phyloP scores from a whole-genome alignment of 1,140 invertebrate species.

The Drosophila kepulauana region DNA sequence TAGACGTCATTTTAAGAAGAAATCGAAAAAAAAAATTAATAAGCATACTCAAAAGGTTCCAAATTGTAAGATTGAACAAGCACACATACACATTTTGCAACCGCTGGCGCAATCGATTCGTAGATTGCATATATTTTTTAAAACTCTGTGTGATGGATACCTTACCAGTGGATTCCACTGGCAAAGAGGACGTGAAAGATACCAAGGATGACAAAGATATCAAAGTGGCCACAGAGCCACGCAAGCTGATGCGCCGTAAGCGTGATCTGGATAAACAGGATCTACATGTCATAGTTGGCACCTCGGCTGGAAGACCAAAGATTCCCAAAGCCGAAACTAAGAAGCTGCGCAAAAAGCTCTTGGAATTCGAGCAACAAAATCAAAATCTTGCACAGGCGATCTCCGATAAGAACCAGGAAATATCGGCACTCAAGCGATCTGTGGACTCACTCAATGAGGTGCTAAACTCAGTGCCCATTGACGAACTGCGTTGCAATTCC shows the following conservation, averaged over 20 bases:
- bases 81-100: conserved; percentile 35
- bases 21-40: conserved; percentile 33
- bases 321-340: conserved; percentile 45
- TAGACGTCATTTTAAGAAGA: conserved; percentile 33
- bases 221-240: not conserved
- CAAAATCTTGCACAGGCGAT: conserved; percentile 61
- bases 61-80: conserved; percentile 46
- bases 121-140: conserved; percentile 33
- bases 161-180: not conserved
- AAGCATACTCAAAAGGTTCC: conserved; percentile 31
- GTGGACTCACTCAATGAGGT: conserved; percentile 86
- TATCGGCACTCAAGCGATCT: conserved; percentile 85
- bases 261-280: conserved; percentile 32
- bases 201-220: conserved; percentile 3
- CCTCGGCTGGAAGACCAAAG: conserved; percentile 42
- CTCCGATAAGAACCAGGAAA: conserved; percentile 85
- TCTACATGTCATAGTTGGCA: conserved; percentile 51
- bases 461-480: conserved; percentile 85
- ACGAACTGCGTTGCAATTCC: conserved; percentile 86
- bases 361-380: conserved; percentile 64
- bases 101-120: not conserved
- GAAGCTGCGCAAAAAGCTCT: conserved; percentile 69
- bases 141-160: conserved; percentile 33
- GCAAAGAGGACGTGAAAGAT: conserved; percentile 3
- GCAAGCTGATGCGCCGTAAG: conserved; percentile 36